phyloP scores from a whole-genome alignment of 2,113 vertebrate species.

The Mohoua ochrocephala region DNA sequence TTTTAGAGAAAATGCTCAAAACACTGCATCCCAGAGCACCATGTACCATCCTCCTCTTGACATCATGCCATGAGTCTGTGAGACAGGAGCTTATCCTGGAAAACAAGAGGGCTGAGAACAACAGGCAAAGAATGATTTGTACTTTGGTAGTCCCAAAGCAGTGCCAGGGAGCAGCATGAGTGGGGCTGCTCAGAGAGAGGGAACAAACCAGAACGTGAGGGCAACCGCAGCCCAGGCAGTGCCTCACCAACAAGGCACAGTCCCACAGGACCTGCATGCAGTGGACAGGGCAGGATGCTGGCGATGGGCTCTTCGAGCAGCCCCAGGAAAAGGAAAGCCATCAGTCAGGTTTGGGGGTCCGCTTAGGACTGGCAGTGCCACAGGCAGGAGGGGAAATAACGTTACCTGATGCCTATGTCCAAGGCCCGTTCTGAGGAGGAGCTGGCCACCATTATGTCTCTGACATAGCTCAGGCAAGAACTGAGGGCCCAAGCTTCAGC shows the following conservation, averaged over 20 bases:
- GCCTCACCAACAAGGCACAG: accelerated
- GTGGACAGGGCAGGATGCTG: neutral
- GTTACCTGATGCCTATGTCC: neutral
- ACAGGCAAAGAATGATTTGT: neutral
- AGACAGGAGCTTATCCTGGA: neutral
- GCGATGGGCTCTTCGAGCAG: neutral
- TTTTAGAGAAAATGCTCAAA: neutral
- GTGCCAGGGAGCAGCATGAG: neutral
- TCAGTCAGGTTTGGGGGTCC: neutral
- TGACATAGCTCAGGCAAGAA: neutral
- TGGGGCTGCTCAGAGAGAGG: neutral
- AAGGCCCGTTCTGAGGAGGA: neutral
- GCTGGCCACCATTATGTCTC: neutral
- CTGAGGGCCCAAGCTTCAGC: neutral
- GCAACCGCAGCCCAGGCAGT: accelerated
- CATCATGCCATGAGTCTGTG: accelerated
- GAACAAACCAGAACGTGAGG: neutral
- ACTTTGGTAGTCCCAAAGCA: neutral
- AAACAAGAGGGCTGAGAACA: neutral
- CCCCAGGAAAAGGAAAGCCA: neutral
- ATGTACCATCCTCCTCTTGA: neutral
- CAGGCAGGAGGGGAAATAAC: neutral
- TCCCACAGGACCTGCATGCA: neutral
- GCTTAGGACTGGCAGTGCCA: neutral
- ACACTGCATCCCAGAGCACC: neutral